Conservation (phyloP, 2,113 vertebrate species). For the Plecturocebus donacophilus region DNA sequence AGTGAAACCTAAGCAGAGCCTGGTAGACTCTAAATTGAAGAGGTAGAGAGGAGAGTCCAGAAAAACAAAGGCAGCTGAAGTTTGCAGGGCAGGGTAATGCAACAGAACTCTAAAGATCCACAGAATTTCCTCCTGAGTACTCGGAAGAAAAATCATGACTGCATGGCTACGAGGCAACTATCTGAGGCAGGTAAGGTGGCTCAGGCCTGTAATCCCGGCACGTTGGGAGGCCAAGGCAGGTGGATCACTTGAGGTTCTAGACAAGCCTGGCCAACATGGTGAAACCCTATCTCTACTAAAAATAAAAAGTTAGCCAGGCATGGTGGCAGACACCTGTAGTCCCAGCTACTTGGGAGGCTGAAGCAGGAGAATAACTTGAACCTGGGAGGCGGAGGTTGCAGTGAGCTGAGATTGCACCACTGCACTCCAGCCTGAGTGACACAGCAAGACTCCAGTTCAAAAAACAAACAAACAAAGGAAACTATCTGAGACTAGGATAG, state of each 20-base stretch:
- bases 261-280: background rate
- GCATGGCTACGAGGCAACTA: too few relatives aligned
- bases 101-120: too few relatives aligned
- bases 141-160: too few relatives aligned
- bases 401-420: background rate
- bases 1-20: too few relatives aligned
- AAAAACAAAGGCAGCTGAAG: too few relatives aligned
- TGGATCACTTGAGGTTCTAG: background rate
- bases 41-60: too few relatives aligned
- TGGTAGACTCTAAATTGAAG: too few relatives aligned
- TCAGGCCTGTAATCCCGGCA: background rate
- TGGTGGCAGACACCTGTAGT: background rate
- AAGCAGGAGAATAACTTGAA: background rate
- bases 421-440: background rate
- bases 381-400: background rate
- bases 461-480: background rate
- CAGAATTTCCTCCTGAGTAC: too few relatives aligned
- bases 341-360: background rate
- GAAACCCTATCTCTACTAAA: background rate
- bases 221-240: background rate
- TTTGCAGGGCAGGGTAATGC: too few relatives aligned
- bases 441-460: background rate
- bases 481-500: too few relatives aligned
- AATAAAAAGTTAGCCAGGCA: background rate
- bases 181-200: background rate